These are phyloP conservation scores for Orchesellides sinensis DNA, from an alignment of 2,888 invertebrate species.

Conservation along the genomic window DNA sequence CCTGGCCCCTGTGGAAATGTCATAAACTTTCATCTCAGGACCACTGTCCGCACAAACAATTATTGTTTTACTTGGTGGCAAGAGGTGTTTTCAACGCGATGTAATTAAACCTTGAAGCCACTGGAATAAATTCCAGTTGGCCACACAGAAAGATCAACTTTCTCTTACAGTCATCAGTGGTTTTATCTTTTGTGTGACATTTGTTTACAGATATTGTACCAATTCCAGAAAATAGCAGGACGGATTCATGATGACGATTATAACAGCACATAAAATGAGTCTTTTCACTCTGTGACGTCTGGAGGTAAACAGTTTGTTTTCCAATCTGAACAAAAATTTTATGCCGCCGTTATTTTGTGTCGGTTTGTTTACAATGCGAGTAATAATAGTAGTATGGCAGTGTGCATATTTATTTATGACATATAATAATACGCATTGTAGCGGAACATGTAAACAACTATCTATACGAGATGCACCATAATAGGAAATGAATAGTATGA, in stretches of 20 bases:
- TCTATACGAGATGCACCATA: not conserved
- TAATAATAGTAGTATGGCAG: not conserved
- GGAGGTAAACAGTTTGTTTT: constrained; percentile 8
- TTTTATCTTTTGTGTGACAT: too few relatives aligned
- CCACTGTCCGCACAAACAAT: constrained; percentile 22
- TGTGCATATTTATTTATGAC: not conserved
- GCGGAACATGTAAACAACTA: not conserved
- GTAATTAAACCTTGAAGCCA: constrained; percentile 17
- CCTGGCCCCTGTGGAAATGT: constrained; percentile 46
- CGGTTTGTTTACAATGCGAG: not conserved
- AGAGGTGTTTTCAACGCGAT: constrained; percentile 50
- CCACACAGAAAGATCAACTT: not conserved
- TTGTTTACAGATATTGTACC: not conserved
- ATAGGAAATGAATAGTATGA: not conserved
- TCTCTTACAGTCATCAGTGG: not conserved
- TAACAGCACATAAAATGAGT: not conserved
- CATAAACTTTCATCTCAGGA: constrained; percentile 55
- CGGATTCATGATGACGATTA: not conserved
- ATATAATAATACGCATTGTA: not conserved
- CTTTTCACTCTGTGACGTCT: not conserved
- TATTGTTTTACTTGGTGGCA: constrained; percentile 60
- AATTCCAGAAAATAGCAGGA: not conserved
- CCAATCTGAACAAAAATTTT: constrained; percentile 23
- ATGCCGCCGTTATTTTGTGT: constrained; percentile 2
- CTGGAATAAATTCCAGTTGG: not conserved